These are phyloP conservation scores for Nycticorax nycticorax DNA, from an alignment of 2,113 vertebrate species.

Conservation along the genomic window DNA sequence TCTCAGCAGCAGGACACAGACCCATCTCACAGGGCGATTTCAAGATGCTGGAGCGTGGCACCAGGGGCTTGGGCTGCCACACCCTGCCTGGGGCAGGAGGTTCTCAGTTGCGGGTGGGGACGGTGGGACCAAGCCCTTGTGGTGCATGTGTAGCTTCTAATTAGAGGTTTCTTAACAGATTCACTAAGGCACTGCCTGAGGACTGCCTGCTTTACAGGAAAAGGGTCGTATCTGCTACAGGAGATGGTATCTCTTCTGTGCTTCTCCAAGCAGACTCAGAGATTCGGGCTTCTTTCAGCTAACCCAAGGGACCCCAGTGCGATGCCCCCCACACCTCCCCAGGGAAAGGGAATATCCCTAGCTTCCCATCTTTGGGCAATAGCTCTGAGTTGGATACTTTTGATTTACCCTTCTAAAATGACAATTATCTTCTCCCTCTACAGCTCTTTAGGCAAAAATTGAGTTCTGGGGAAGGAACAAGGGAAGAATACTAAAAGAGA, in stretches of 20 bases:
- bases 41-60: fast-evolving
- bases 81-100: not conserved
- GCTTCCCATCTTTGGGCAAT: not conserved
- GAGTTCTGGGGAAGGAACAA: not conserved
- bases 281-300: not conserved
- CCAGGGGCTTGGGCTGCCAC: not conserved
- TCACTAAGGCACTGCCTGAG: not conserved
- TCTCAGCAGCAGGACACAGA: not conserved
- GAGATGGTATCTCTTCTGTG: not conserved
- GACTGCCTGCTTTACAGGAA: not conserved
- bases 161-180: not conserved
- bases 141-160: not conserved
- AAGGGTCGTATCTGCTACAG: not conserved
- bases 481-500: not conserved
- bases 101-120: not conserved
- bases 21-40: not conserved
- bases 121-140: not conserved
- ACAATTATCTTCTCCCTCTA: not conserved
- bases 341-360: not conserved
- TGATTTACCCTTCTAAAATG: not conserved
- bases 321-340: fast-evolving
- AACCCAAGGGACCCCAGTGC: not conserved
- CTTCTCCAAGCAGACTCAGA: not conserved
- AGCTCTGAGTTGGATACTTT: not conserved
- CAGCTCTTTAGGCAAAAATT: not conserved